phyloP scores from a whole-genome alignment of 2,113 vertebrate species.

The Mus musculus region GRCm39 chr10:93844001-93844500 shows the following conservation, averaged over 20 bases:
- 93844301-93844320: neutral
- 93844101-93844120: neutral
- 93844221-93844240: neutral
- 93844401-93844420: neutral
- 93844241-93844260: neutral
- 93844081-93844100: neutral
- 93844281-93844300: neutral
- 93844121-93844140: neutral
- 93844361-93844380: neutral
- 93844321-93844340: neutral
- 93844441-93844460: neutral
- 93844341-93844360: neutral
- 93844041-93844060: neutral
- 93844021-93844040: neutral
- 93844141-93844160: neutral
- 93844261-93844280: neutral
- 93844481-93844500: too few species aligned
- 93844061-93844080: neutral
- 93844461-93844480: neutral
- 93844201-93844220: neutral
- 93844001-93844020: neutral
- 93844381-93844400: neutral
- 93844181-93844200: neutral
- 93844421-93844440: neutral
- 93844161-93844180: neutral